Conservation (phyloP, 2,113 vertebrate species). For the Indri indri region DNA sequence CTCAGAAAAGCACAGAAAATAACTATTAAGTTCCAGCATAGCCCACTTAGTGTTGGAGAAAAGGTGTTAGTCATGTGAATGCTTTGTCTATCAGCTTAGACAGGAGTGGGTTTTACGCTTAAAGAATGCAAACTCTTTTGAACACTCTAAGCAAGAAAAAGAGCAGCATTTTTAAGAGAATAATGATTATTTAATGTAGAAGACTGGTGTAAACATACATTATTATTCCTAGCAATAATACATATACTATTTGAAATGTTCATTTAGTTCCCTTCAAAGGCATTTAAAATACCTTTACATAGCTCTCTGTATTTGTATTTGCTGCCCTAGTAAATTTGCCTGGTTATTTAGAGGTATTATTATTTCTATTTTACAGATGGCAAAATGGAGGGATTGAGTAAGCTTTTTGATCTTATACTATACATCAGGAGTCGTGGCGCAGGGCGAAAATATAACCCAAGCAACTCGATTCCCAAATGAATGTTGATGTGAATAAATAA, state of each 20-base stretch:
- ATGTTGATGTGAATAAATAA: neutral
- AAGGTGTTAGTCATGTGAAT: neutral
- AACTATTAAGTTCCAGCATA: neutral
- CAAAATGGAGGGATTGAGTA: neutral
- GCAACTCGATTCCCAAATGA: neutral
- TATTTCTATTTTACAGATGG: conserved; percentile 39
- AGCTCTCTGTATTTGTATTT: conserved; percentile 1
- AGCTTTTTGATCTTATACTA: neutral
- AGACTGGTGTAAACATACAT: neutral
- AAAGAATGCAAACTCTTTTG: neutral
- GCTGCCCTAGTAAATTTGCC: conserved; percentile 8
- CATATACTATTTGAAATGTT: neutral
- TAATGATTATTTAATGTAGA: neutral
- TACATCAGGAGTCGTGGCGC: neutral
- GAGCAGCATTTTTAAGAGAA: neutral
- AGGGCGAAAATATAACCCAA: neutral
- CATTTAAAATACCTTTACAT: conserved; percentile 36
- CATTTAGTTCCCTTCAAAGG: neutral
- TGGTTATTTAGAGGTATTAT: neutral
- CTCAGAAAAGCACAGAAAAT: conserved; percentile 18
- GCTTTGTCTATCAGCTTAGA: neutral
- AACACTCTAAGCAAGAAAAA: neutral
- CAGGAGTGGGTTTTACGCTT: neutral
- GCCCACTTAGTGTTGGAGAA: neutral
- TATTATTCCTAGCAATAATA: neutral